phyloP scores from a whole-genome alignment of 2,888 invertebrate species.

The Erpobdella octoculata region DNA sequence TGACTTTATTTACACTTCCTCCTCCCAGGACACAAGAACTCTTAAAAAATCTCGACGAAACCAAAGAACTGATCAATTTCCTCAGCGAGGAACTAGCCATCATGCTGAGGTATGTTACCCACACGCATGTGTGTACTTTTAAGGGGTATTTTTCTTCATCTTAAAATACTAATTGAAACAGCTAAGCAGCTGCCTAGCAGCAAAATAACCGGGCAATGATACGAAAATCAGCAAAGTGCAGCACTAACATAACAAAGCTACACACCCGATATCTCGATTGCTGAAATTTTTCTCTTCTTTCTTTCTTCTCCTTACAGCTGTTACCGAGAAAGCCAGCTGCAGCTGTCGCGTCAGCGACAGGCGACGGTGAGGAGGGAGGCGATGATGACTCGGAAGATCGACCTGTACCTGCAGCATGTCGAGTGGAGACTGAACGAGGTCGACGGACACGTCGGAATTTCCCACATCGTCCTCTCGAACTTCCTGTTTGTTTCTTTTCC shows the following conservation, averaged over 20 bases:
- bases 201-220: too few relatives aligned
- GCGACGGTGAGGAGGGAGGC: constrained; percentile 38
- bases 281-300: background rate
- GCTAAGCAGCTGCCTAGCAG: too few relatives aligned
- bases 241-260: background rate
- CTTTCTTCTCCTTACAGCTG: constrained; percentile 42
- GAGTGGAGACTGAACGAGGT: constrained; percentile 94
- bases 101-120: constrained; percentile 68
- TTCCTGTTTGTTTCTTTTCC: constrained; percentile 63
- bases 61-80: constrained; percentile 76
- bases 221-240: background rate
- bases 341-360: constrained; percentile 39
- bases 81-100: constrained; percentile 88
- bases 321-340: constrained; percentile 52
- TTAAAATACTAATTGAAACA: too few relatives aligned
- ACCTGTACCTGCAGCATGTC: constrained; percentile 96
- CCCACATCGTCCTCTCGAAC: constrained; percentile 86
- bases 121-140: too few relatives aligned
- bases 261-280: background rate
- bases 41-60: constrained; percentile 65
- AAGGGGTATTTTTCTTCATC: too few relatives aligned
- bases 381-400: constrained; percentile 66
- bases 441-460: constrained; percentile 93
- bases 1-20: too few relatives aligned
- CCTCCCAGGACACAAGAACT: background rate